phyloP scores from a whole-genome alignment of 2,113 vertebrate genomes.

The Caranx melampygus region DNA sequence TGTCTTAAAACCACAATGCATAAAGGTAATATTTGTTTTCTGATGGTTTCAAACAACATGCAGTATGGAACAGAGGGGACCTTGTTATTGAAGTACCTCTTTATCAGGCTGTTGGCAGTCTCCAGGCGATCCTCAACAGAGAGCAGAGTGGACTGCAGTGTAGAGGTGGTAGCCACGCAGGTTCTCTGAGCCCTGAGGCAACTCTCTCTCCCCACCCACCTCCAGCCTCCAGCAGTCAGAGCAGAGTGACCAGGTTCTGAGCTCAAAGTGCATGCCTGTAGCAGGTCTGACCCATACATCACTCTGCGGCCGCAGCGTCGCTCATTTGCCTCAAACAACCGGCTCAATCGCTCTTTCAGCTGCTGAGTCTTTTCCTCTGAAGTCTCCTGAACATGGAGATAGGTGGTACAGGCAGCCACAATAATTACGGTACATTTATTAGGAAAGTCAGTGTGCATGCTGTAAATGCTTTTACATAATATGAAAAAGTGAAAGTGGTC shows the following conservation, averaged over 20 bases:
- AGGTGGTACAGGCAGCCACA: not conserved
- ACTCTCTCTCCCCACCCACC: constrained; percentile 86
- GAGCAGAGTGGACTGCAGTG: constrained; percentile 80
- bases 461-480: not conserved
- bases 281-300: constrained; percentile 90
- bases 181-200: constrained; percentile 78
- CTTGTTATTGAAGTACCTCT: constrained; percentile 80
- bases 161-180: constrained; percentile 69
- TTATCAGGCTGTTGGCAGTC: constrained; percentile 72
- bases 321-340: constrained; percentile 89
- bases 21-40: not conserved
- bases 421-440: not conserved
- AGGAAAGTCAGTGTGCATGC: not conserved
- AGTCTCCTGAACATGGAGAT: constrained; percentile 80
- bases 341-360: constrained; percentile 88
- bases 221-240: constrained; percentile 77
- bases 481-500: not conserved
- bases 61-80: not conserved
- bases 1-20: not conserved
- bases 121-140: constrained; percentile 76
- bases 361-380: constrained; percentile 90
- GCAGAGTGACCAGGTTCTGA: constrained; percentile 58
- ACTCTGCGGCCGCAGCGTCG: constrained; percentile 88
- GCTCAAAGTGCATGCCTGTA: constrained; percentile 84
- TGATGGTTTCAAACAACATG: not conserved